Conservation (phyloP, 2,888 invertebrate species). For the Pyrrhia umbra region DNA sequence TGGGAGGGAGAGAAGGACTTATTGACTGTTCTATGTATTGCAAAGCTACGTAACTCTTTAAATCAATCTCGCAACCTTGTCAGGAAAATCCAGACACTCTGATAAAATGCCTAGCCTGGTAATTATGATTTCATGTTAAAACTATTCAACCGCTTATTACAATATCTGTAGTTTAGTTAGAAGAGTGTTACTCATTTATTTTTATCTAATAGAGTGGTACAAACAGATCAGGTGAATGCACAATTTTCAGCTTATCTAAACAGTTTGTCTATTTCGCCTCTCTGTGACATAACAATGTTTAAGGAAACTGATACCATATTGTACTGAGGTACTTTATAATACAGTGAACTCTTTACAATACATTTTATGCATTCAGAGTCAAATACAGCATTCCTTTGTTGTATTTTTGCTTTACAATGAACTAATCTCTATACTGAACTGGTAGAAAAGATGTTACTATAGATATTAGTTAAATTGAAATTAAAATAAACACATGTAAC, state of each 20-base stretch:
- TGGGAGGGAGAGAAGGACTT: too few species aligned
- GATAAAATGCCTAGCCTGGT: too few species aligned
- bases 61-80: too few species aligned
- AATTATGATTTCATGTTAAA: too few species aligned
- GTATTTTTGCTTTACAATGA: neutral
- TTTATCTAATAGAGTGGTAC: slow-evolving; percentile 23
- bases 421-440: neutral
- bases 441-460: too few species aligned
- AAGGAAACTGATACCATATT: slow-evolving; percentile 40
- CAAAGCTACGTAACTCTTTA: too few species aligned
- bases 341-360: slow-evolving; percentile 3
- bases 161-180: neutral
- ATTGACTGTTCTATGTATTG: too few species aligned
- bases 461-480: too few species aligned
- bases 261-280: slow-evolving; percentile 22
- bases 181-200: slow-evolving; percentile 8
- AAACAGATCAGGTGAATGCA: slow-evolving; percentile 3
- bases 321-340: neutral
- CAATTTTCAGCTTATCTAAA: slow-evolving; percentile 19
- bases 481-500: too few species aligned
- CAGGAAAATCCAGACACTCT: too few species aligned
- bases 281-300: slow-evolving; percentile 23
- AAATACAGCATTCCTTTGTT: neutral
- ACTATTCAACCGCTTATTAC: too few species aligned
- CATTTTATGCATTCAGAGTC: neutral